These are phyloP conservation scores for Cephalopachus bancanus DNA, from an alignment of 2,797 vertebrate species.

Conservation along the genomic window DNA sequence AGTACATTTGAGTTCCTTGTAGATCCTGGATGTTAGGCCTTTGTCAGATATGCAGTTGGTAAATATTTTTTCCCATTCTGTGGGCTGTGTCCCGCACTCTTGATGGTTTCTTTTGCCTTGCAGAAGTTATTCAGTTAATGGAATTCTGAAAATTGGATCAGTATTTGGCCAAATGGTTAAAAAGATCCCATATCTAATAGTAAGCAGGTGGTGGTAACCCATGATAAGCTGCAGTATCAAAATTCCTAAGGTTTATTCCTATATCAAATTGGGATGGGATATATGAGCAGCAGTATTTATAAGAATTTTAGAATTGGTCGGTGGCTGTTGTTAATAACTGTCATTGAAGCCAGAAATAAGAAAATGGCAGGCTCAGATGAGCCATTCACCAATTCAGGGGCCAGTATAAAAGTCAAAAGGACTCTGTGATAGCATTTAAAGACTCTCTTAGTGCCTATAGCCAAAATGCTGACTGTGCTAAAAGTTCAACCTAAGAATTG, in stretches of 20 bases:
- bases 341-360: not conserved
- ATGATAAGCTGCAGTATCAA: not conserved
- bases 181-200: not conserved
- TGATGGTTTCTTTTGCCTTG: too few relatives aligned
- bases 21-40: too few relatives aligned
- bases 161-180: not conserved
- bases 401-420: not conserved
- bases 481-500: not conserved
- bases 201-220: not conserved
- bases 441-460: not conserved
- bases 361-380: conserved; percentile 7
- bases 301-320: not conserved
- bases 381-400: not conserved
- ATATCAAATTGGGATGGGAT: not conserved
- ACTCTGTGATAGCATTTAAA: not conserved
- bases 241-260: not conserved
- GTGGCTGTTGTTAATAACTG: not conserved
- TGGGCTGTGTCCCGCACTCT: too few relatives aligned
- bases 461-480: not conserved
- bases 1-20: too few relatives aligned
- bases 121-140: not conserved
- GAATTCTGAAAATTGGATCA: not conserved
- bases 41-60: too few relatives aligned
- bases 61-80: too few relatives aligned
- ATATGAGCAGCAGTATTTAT: not conserved